Percentiles rank a stretch among this genome's conserved stretches.
Evolutionary conservation across 2,888 invertebrate species (phyloP).

Genomic region (Aquatica leii): DNA sequence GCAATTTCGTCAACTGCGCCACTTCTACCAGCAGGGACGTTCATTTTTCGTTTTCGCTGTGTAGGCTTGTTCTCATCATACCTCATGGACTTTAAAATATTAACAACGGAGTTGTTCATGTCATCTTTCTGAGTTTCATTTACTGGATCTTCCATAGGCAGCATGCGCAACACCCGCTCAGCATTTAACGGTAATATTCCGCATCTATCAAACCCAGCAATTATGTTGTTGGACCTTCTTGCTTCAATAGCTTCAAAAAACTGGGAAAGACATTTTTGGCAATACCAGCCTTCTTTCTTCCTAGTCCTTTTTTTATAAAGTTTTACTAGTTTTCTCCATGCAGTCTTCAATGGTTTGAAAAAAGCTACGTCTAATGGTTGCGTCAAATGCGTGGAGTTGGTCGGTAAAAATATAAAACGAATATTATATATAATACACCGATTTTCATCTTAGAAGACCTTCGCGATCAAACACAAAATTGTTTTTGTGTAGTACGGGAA

Average conservation of each 20-base stretch:
- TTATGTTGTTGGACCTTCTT: neutral
- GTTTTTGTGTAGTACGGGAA: no score
- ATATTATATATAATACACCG: no score
- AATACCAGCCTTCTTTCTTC: neutral
- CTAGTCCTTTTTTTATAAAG: neutral
- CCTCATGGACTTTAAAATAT: no score
- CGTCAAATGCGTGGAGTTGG: neutral
- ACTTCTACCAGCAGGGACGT: neutral
- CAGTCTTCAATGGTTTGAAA: neutral
- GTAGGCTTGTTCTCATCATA: no score
- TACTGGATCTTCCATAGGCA: neutral
- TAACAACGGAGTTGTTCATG: neutral
- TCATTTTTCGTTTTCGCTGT: neutral
- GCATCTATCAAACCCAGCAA: no score
- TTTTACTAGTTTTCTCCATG: neutral
- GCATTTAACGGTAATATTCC: no score
- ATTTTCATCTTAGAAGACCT: no score
- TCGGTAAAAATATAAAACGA: neutral
- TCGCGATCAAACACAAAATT: no score
- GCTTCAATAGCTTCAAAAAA: neutral
- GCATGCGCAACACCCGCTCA: no score
- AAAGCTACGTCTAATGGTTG: neutral
- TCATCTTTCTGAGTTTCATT: neutral
- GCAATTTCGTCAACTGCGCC: neutral
- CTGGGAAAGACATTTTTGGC: neutral